Percentiles rank a stretch among this genome's conserved stretches.
Conservation (phyloP, 1,140 invertebrate genomes). For the Chelonus insularis region DNA sequence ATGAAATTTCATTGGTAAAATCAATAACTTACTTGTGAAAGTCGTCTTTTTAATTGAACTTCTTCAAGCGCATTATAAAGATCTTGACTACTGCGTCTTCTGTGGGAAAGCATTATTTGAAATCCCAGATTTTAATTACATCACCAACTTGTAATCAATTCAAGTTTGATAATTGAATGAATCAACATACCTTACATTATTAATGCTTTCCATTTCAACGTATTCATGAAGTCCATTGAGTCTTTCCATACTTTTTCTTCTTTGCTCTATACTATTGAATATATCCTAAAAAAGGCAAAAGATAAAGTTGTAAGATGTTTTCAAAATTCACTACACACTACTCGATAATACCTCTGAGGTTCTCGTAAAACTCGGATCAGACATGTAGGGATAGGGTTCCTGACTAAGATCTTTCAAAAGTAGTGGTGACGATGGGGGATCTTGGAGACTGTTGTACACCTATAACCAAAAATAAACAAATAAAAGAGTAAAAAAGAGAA, state of each 20-base stretch:
- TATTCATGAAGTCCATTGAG: slow-evolving; percentile 50
- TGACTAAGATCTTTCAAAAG: slow-evolving; percentile 48
- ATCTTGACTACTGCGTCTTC: slow-evolving; percentile 49
- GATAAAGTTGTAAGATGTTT: neutral
- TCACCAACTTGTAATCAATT: neutral
- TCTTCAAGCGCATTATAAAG: slow-evolving; percentile 47
- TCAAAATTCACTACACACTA: neutral
- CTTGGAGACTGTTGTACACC: slow-evolving; percentile 57
- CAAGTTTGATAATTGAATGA: neutral
- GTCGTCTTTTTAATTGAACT: slow-evolving; percentile 44
- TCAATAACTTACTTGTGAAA: slow-evolving; percentile 44
- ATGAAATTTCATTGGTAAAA: too few relatives aligned
- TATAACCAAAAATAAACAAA: slow-evolving; percentile 25
- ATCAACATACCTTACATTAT: slow-evolving; percentile 40
- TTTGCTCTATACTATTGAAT: slow-evolving; percentile 54
- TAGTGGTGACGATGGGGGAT: slow-evolving; percentile 51
- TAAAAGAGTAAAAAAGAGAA: neutral
- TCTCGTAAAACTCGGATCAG: slow-evolving; percentile 55
- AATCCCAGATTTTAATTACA: slow-evolving; percentile 12
- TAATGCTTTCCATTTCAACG: slow-evolving; percentile 39
- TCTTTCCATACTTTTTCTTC: slow-evolving; percentile 53
- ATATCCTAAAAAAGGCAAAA: slow-evolving; percentile 46
- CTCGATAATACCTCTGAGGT: slow-evolving; percentile 51
- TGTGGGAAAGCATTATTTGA: slow-evolving; percentile 22
- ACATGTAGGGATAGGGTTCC: slow-evolving; percentile 47